Percentiles rank a stretch among this genome's conserved stretches.
Evolutionary conservation across 2,113 vertebrate genomes (phyloP).

Genomic region (Sinosuthora webbiana): DNA sequence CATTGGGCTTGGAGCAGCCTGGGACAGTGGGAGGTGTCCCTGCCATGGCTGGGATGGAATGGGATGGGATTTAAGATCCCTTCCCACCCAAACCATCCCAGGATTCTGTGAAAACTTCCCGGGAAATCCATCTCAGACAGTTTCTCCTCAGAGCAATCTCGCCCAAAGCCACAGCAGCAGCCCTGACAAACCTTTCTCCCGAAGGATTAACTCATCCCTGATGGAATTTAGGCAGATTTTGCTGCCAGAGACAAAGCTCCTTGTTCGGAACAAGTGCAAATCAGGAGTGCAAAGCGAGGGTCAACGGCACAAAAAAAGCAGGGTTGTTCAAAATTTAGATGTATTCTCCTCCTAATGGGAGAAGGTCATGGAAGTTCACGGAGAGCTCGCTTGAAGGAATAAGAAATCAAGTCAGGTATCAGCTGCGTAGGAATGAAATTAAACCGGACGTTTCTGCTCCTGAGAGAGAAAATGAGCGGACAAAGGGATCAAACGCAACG

Average conservation of each 20-base stretch:
- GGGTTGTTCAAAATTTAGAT: conserved; percentile 5
- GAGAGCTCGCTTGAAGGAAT: background rate
- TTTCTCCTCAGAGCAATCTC: background rate
- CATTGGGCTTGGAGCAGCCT: background rate
- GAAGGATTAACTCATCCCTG: background rate
- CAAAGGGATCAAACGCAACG: conserved; percentile 16
- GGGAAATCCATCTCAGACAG: background rate
- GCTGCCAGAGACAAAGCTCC: background rate
- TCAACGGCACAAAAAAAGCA: background rate
- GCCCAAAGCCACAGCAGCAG: background rate
- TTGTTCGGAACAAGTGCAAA: background rate
- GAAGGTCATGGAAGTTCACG: background rate
- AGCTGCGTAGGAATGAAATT: conserved; percentile 17
- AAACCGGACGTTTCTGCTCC: background rate
- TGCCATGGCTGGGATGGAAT: rapidly evolving
- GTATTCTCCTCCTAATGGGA: conserved; percentile 10
- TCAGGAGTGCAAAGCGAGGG: background rate
- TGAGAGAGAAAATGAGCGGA: conserved; percentile 15
- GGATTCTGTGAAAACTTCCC: background rate
- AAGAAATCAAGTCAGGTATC: conserved; percentile 14
- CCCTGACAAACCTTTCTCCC: background rate
- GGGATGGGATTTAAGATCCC: rapidly evolving
- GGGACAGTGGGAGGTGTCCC: background rate
- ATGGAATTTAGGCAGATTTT: background rate
- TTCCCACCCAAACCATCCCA: background rate